These are phyloP conservation scores for Microchrysa polita DNA, from an alignment of 2,888 invertebrate species.

Conservation along the genomic window DNA sequence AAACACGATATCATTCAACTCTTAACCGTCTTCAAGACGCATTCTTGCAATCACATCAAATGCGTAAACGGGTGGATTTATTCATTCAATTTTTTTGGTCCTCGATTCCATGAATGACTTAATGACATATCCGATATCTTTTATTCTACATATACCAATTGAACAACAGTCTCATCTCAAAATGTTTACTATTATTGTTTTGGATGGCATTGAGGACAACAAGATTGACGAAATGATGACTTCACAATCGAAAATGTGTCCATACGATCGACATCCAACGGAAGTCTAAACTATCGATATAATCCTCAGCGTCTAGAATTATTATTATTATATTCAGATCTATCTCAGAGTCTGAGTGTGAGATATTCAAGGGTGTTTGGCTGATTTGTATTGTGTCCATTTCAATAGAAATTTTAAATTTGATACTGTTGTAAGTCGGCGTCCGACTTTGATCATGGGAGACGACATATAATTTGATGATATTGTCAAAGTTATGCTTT, in stretches of 20 bases:
- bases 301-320: no score
- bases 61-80: no score
- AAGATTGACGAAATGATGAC: neutral
- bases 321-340: neutral
- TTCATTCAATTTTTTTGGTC: no score
- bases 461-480: neutral
- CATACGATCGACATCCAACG: constrained; percentile 2
- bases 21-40: no score
- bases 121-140: no score
- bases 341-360: neutral
- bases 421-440: constrained; percentile 23
- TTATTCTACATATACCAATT: no score
- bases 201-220: neutral
- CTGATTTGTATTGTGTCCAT: constrained; percentile 20
- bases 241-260: constrained; percentile 5
- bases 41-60: no score
- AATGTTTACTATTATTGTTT: neutral
- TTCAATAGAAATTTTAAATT: constrained; percentile 34
- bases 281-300: constrained; percentile 27
- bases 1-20: no score
- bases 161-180: neutral
- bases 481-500: neutral
- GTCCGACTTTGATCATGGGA: constrained; percentile 29
- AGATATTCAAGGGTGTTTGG: constrained; percentile 26
- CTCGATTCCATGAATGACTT: no score